Evolutionary conservation across 2,113 vertebrate species (phyloP).

Genomic region (Rhinoptilus africanus): DNA sequence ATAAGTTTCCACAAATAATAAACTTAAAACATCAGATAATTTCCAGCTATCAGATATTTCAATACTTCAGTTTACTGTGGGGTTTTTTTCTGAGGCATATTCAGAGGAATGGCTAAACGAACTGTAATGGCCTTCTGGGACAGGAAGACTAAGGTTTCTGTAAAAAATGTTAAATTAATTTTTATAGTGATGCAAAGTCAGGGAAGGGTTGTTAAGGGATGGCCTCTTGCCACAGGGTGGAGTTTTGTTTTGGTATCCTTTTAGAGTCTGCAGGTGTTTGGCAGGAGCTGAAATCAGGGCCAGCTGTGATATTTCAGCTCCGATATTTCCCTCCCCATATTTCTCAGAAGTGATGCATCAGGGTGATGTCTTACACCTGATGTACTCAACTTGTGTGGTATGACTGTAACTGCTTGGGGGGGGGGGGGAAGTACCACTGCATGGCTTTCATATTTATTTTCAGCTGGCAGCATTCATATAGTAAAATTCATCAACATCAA

Average conservation of each 20-base stretch:
- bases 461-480: neutral
- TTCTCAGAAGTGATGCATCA: conserved; percentile 80
- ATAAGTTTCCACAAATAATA: conserved; percentile 59
- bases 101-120: conserved; percentile 67
- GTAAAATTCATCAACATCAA: neutral
- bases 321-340: conserved; percentile 75
- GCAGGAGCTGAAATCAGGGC: conserved; percentile 73
- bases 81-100: conserved; percentile 33
- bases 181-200: conserved; percentile 78
- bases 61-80: conserved; percentile 27
- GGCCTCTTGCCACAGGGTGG: conserved; percentile 79
- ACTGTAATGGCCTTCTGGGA: conserved; percentile 72
- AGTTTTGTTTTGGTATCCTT: conserved; percentile 83
- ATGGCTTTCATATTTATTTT: neutral
- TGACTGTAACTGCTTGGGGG: conserved; percentile 3
- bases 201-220: conserved; percentile 75
- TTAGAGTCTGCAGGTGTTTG: conserved; percentile 85
- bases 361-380: conserved; percentile 80
- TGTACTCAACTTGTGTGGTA: conserved; percentile 80
- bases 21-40: conserved; percentile 65
- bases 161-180: conserved; percentile 78
- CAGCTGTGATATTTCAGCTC: conserved; percentile 82
- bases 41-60: conserved; percentile 63
- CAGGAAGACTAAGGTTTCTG: conserved; percentile 75
- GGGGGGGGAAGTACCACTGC: neutral